phyloP scores from a whole-genome alignment of 1,140 invertebrate species.

The Platyscapa corneri region DNA sequence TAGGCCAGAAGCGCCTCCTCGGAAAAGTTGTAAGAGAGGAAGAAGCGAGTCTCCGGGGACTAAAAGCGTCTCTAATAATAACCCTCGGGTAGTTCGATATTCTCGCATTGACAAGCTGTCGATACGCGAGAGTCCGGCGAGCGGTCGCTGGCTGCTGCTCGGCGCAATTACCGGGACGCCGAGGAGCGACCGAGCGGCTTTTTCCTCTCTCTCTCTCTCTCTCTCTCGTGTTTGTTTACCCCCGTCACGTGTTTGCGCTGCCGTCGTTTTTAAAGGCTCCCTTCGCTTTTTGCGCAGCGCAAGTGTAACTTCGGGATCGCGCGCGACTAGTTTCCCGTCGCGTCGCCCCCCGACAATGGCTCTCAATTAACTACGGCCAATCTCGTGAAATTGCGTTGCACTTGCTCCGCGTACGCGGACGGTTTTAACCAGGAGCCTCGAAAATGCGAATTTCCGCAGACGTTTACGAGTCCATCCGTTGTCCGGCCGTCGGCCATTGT shows the following conservation, averaged over 20 bases:
- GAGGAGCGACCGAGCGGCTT: not conserved
- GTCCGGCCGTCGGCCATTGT: too few species aligned
- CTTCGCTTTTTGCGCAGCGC: not conserved
- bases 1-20: too few species aligned
- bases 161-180: constrained; percentile 13
- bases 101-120: constrained; percentile 39
- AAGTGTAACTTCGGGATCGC: not conserved
- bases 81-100: constrained; percentile 7
- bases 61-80: constrained; percentile 41
- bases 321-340: not conserved
- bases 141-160: too few species aligned
- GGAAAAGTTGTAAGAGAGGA: not conserved
- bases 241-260: not conserved
- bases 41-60: not conserved
- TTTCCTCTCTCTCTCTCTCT: not conserved
- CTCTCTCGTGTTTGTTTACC: not conserved
- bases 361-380: not conserved
- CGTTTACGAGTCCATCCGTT: too few species aligned
- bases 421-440: not conserved
- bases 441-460: not conserved
- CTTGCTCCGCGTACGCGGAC: not conserved
- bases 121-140: constrained; percentile 31
- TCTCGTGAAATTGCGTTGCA: not conserved
- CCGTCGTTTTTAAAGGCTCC: not conserved
- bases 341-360: not conserved